Conservation (phyloP, 2,113 vertebrate species). For the Lonchura striata region DNA sequence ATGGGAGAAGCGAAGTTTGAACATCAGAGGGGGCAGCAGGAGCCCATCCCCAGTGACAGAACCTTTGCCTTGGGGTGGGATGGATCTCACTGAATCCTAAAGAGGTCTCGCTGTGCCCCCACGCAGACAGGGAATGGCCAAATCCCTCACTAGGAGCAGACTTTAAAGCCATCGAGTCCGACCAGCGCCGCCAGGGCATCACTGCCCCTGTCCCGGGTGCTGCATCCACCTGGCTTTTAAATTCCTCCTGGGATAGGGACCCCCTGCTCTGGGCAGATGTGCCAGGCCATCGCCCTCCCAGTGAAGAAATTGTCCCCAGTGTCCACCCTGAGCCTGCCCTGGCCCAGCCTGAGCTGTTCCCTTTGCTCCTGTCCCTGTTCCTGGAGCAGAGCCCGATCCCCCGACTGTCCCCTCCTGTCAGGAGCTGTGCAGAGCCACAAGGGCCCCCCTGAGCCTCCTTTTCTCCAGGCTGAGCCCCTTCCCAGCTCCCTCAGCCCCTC, state of each 20-base stretch:
- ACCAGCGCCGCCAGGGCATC: neutral
- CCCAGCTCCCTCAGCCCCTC: neutral
- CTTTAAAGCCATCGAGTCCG: neutral
- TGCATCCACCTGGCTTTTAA: accelerated
- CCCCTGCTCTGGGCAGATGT: neutral
- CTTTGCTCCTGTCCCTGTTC: neutral
- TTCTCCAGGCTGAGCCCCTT: neutral
- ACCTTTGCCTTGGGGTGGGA: neutral
- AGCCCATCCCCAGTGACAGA: neutral
- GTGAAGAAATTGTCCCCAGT: neutral
- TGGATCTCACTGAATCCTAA: neutral
- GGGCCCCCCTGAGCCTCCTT: neutral
- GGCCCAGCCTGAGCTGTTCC: accelerated
- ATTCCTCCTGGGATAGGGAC: neutral
- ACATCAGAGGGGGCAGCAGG: neutral
- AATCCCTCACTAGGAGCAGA: neutral
- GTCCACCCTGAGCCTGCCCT: neutral
- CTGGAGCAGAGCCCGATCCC: neutral
- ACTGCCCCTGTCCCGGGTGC: accelerated
- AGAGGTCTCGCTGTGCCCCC: neutral
- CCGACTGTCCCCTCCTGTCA: neutral
- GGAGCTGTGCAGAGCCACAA: accelerated
- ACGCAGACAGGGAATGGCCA: no score
- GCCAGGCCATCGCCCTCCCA: neutral
- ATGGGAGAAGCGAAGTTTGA: neutral